phyloP scores from a whole-genome alignment of 2,113 vertebrate genomes.

The Equus quagga region DNA sequence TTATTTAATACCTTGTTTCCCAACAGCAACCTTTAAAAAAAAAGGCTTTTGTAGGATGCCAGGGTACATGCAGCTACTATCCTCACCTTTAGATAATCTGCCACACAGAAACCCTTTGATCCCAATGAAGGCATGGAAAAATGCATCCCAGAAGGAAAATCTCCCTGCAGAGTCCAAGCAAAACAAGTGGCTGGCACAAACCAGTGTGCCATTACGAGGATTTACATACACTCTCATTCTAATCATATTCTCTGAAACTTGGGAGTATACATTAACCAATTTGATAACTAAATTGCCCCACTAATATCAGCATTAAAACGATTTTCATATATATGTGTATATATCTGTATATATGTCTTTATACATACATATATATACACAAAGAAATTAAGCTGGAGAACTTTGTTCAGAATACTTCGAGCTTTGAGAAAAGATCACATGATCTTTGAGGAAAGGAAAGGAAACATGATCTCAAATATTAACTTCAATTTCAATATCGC shows the following conservation, averaged over 20 bases:
- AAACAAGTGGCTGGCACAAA: background rate
- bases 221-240: background rate
- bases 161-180: background rate
- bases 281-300: background rate
- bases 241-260: conserved; percentile 14
- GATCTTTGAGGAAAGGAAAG: background rate
- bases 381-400: background rate
- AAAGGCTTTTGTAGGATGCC: background rate
- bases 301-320: background rate
- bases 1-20: background rate
- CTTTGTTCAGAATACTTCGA: background rate
- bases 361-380: background rate
- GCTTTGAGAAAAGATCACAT: background rate
- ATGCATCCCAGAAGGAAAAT: background rate
- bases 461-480: background rate
- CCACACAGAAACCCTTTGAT: background rate
- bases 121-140: background rate
- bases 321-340: background rate
- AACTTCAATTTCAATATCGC: background rate
- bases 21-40: background rate
- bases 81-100: background rate
- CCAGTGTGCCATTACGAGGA: background rate
- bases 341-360: no score
- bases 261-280: background rate
- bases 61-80: background rate